These are phyloP conservation scores for Lochmaea crataegi DNA, from an alignment of 2,888 invertebrate species.

Conservation along the genomic window DNA sequence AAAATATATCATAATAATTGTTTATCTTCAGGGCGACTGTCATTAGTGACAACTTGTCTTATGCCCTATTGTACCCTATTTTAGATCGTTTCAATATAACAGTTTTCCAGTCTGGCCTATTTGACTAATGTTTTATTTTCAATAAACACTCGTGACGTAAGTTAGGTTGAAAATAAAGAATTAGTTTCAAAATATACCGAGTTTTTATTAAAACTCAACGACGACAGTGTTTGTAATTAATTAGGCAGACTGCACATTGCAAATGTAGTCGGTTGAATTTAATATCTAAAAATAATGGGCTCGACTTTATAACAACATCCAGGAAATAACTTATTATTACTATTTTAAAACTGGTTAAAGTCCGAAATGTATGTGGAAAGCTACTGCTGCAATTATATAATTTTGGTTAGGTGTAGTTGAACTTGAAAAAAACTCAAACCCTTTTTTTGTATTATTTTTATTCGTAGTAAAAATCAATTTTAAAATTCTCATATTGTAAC, in stretches of 20 bases:
- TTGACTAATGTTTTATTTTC: neutral
- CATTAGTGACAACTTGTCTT: no score
- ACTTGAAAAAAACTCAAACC: no score
- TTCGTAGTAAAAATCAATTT: no score
- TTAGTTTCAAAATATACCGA: neutral
- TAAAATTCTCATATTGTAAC: no score
- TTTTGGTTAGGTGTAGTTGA: no score
- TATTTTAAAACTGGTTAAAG: neutral
- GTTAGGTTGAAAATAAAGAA: neutral
- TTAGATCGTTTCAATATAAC: neutral
- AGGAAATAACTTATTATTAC: constrained; percentile 3
- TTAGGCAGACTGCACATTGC: neutral
- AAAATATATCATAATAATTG: no score
- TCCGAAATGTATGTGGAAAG: neutral
- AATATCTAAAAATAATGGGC: neutral
- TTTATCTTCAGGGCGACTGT: no score
- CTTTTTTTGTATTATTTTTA: no score
- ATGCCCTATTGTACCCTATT: no score
- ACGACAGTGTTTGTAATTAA: neutral
- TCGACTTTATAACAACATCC: neutral
- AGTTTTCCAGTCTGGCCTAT: constrained; percentile 3
- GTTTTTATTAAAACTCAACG: neutral
- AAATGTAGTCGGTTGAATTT: neutral
- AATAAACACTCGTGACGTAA: neutral
- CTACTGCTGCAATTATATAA: no score